phyloP scores from a whole-genome alignment of 2,797 vertebrate species.

The Fundulus diaphanus region DNA sequence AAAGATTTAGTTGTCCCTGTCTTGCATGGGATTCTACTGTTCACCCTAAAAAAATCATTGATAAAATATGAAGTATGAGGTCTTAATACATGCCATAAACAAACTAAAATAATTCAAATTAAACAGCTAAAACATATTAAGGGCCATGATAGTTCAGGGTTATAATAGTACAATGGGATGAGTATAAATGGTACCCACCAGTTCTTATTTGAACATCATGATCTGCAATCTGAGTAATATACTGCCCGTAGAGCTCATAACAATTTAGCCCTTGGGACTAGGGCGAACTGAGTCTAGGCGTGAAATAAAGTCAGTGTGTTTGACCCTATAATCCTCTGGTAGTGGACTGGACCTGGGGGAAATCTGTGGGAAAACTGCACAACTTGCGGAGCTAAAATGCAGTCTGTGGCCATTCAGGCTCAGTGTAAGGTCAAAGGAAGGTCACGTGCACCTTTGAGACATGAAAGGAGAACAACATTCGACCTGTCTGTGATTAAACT shows the following conservation, averaged over 20 bases:
- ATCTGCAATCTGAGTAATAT: conserved; percentile 12
- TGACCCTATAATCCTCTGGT: conserved; percentile 43
- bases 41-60: not conserved
- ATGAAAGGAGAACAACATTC: conserved; percentile 32
- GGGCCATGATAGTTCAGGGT: not conserved
- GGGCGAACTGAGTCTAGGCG: conserved; percentile 40
- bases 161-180: not conserved
- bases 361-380: conserved; percentile 28
- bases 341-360: conserved; percentile 48
- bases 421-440: conserved; percentile 45
- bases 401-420: conserved; percentile 25
- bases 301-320: conserved; percentile 45
- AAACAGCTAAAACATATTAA: not conserved
- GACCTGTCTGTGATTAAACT: conserved; percentile 38
- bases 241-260: conserved; percentile 25
- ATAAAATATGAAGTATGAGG: not conserved
- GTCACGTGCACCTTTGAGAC: conserved; percentile 51
- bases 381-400: conserved; percentile 33
- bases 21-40: not conserved
- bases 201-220: conserved; percentile 14
- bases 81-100: not conserved
- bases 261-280: conserved; percentile 30
- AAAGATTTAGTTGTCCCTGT: too few species aligned
- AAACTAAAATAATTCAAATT: not conserved
- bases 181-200: not conserved